Evolutionary conservation across 2,113 vertebrate genomes (phyloP).

Genomic region (Cyprinodon tularosa): DNA sequence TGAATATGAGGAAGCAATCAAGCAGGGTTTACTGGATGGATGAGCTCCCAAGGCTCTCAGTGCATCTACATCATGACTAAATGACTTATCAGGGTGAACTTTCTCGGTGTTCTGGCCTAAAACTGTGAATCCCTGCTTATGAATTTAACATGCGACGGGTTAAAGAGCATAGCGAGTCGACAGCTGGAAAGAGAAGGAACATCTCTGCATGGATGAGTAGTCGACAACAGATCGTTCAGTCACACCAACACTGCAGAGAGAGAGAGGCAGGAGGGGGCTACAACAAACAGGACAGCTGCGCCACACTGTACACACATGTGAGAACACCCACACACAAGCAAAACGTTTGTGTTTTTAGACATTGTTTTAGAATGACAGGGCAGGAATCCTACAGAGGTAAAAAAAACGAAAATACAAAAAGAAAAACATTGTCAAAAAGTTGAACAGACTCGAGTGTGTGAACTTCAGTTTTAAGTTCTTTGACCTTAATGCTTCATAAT

Average conservation of each 20-base stretch:
- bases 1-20: conserved; percentile 30
- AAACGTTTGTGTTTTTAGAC: conserved; percentile 39
- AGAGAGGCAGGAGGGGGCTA: neutral
- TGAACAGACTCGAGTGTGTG: neutral
- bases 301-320: conserved; percentile 7
- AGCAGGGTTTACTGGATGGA: conserved; percentile 45
- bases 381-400: conserved; percentile 26
- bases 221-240: conserved; percentile 64
- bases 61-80: conserved; percentile 50
- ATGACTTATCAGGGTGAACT: conserved; percentile 58
- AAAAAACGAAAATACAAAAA: conserved; percentile 12
- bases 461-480: neutral
- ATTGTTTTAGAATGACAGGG: no score
- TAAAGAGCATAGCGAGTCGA: conserved; percentile 44
- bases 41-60: conserved; percentile 36
- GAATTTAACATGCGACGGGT: conserved; percentile 63
- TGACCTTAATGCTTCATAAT: neutral
- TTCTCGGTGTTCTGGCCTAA: conserved; percentile 25
- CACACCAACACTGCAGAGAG: conserved; percentile 44
- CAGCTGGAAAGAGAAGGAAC: conserved; percentile 64
- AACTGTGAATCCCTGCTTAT: conserved; percentile 53
- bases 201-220: conserved; percentile 67
- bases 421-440: neutral
- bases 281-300: conserved; percentile 52
- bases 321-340: conserved; percentile 9